Base-by-base conservation (phyloP, 2,797 vertebrate species). In the Darevskia nairensis region DNA sequence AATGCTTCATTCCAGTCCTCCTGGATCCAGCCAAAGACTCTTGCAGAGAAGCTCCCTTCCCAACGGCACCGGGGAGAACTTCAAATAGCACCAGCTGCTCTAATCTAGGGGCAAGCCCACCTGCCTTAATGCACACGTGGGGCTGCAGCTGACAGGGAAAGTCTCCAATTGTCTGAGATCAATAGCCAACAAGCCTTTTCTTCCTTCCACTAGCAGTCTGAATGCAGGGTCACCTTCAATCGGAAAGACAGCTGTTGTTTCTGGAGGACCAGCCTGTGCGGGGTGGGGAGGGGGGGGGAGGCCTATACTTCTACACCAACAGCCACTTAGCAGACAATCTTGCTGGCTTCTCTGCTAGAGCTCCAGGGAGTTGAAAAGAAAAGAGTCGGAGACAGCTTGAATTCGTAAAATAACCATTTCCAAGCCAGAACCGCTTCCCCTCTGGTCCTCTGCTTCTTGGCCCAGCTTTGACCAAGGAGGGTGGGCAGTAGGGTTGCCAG, bases 201-300 rank as follows among this genome's bases (percentile, higher is more conserved):
- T 0, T 89, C 74, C 82, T 87, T 39, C 44, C 78, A 32, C 44
- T 80, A 86, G 72, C 86, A 75, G 46, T 86, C 76, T 0, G 8
- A 86, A 84, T 0, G 0, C 87, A 0, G 1, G 80, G 93, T 94
- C 91, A 91, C 94, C 92, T 93, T 94, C 90, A 91, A 64, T 32
- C 0, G 0, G 69, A 39, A 90, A 77, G 68, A 88, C 80, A 90
- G 41, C 29, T 0, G 0, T 0, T 2, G 0, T 61, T 0, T 89
- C 90, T 71, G 77, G 75, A 84, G 68, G 64, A 0, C 0, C 15
- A 3, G 44, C 44, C 1, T 0, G 25, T 59, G 15, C 23, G 35
- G 17, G n/a, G 64, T 8, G 10, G 21, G 29, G 23, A 21, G 8
- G 7, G 7, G 11, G 3, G 9, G 32, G 21, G 75, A 68, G 46